Percentiles rank a stretch among this genome's conserved stretches.
Evolutionary conservation across 2,113 vertebrate genomes (phyloP).

Genomic region (Prolemur simus): DNA sequence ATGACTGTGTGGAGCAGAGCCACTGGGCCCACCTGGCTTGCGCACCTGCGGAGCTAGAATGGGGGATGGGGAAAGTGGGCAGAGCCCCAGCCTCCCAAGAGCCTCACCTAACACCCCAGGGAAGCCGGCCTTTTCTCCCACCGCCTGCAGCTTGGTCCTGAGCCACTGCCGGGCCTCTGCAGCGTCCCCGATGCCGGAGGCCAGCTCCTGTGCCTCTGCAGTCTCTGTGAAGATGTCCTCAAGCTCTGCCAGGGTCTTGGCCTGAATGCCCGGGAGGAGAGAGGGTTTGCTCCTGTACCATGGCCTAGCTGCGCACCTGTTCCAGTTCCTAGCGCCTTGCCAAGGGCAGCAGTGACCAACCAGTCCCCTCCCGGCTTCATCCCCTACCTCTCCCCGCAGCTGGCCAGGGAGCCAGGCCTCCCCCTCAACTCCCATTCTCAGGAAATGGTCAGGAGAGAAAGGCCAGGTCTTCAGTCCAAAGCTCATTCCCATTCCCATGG

Average conservation of each 20-base stretch:
- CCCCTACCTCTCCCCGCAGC: not conserved
- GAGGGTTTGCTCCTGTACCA: not conserved
- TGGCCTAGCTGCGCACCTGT: not conserved
- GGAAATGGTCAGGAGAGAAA: not conserved
- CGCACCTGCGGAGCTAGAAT: no score
- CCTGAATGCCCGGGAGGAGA: conserved; percentile 71
- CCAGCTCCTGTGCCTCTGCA: conserved; percentile 86
- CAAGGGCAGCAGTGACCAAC: not conserved
- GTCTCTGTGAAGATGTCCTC: conserved; percentile 85
- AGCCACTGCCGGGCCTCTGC: conserved; percentile 84
- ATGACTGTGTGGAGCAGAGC: not conserved
- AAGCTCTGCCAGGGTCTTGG: conserved; percentile 87
- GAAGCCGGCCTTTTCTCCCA: conserved; percentile 85
- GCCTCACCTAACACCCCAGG: conserved; percentile 83
- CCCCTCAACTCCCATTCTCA: not conserved
- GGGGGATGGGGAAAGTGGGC: rapidly evolving
- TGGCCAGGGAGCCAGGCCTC: not conserved
- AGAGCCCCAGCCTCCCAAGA: not conserved
- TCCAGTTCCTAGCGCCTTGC: not conserved
- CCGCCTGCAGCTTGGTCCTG: conserved; percentile 82
- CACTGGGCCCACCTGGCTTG: not conserved
- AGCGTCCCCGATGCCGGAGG: conserved; percentile 76
- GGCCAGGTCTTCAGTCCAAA: not conserved
- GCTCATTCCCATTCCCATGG: not conserved
- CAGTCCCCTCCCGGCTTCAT: not conserved